phyloP scores from a whole-genome alignment of 2,888 invertebrate species.

The Allygus modestus region DNA sequence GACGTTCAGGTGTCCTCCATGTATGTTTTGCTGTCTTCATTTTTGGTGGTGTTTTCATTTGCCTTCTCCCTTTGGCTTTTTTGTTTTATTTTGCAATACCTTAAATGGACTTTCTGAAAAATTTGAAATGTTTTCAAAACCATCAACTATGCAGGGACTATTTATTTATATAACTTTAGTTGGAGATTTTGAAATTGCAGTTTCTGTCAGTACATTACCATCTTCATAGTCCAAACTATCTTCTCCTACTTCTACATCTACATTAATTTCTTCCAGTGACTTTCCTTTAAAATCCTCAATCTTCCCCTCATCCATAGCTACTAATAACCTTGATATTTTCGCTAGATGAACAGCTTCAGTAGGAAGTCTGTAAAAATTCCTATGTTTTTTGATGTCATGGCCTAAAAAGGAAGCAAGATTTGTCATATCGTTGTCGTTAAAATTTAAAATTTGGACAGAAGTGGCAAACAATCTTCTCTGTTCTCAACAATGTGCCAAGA shows the following conservation, averaged over 20 bases:
- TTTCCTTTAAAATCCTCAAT: not conserved
- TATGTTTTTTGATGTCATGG: not conserved
- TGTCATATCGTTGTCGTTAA: not conserved
- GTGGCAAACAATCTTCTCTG: not conserved
- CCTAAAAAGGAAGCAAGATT: not conserved
- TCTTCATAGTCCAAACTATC: no score
- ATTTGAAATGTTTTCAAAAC: no score
- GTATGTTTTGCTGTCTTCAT: no score
- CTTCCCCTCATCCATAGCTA: not conserved
- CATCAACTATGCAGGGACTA: no score
- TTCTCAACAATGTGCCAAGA: not conserved
- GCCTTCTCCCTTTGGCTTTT: no score
- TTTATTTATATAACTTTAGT: no score
- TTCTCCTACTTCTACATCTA: not conserved
- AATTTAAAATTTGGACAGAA: not conserved
- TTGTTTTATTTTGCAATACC: no score
- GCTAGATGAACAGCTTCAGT: not conserved
- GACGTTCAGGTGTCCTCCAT: no score
- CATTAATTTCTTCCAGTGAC: not conserved
- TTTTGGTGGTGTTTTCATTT: no score
- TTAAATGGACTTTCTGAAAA: no score
- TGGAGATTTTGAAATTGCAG: no score
- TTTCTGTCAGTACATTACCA: no score
- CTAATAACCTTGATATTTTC: not conserved
- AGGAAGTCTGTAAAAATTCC: not conserved